Conservation (phyloP, 2,113 vertebrate genomes). For the Heliornis fulica region DNA sequence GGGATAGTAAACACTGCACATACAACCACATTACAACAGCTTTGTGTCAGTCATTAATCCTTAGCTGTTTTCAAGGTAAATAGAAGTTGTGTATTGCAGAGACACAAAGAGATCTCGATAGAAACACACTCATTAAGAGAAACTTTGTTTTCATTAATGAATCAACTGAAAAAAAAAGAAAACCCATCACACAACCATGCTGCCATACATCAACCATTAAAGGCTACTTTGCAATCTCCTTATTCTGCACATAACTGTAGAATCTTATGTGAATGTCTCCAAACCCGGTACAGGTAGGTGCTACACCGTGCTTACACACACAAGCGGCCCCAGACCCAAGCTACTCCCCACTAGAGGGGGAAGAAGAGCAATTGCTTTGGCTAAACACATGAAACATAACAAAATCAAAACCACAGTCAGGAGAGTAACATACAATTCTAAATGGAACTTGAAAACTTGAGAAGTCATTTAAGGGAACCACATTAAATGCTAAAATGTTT, state of each 20-base stretch:
- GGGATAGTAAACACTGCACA: neutral
- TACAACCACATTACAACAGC: neutral
- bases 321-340: neutral
- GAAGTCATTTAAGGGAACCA: slow-evolving; percentile 85
- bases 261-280: neutral
- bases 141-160: neutral
- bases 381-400: slow-evolving; percentile 54
- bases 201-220: neutral
- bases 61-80: too few relatives aligned
- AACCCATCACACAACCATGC: neutral
- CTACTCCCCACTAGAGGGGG: slow-evolving; percentile 72
- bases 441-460: slow-evolving; percentile 83
- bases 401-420: slow-evolving; percentile 76
- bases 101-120: neutral
- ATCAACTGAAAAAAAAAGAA: neutral
- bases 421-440: slow-evolving; percentile 77
- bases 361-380: slow-evolving; percentile 62
- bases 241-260: neutral
- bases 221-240: neutral
- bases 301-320: fast-evolving
- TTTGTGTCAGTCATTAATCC: neutral
- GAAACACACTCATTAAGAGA: neutral
- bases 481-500: slow-evolving; percentile 84
- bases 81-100: neutral
- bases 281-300: neutral